phyloP scores from a whole-genome alignment of 2,113 vertebrate genomes.

The Sterrhoptilus dennistouni region DNA sequence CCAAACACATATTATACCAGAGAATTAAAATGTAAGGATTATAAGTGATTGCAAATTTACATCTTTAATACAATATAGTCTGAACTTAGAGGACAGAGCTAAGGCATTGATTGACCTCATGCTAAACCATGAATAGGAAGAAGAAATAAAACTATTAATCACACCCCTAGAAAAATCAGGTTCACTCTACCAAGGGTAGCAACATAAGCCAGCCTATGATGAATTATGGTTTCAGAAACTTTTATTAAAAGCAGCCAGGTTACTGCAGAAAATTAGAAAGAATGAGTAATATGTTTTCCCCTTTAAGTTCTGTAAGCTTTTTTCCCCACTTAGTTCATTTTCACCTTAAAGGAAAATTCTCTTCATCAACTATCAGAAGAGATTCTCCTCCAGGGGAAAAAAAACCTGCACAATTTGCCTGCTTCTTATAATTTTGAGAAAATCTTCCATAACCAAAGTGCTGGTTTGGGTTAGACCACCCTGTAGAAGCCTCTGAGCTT shows the following conservation, averaged over 20 bases:
- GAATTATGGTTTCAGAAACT: slow-evolving; percentile 20
- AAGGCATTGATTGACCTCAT: background rate
- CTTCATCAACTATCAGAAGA: background rate
- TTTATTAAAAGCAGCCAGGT: background rate
- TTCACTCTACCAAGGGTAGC: background rate
- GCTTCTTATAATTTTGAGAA: background rate
- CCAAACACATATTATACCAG: background rate
- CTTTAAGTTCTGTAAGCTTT: background rate
- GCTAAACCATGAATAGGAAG: background rate
- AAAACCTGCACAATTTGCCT: background rate
- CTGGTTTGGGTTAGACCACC: background rate
- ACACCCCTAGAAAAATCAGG: background rate
- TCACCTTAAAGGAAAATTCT: background rate
- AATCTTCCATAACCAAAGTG: background rate
- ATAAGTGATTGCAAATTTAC: background rate
- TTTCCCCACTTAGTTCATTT: background rate
- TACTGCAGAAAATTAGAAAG: slow-evolving; percentile 25
- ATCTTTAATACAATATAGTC: background rate
- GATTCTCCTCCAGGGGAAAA: background rate
- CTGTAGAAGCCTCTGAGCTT: background rate
- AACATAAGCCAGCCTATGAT: background rate
- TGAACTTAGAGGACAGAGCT: background rate
- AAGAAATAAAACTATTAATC: background rate
- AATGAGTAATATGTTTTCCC: slow-evolving; percentile 9
- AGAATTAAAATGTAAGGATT: background rate